These are phyloP conservation scores for Lumbricus terrestris DNA, from an alignment of 2,888 invertebrate species.

Conservation along the genomic window DNA sequence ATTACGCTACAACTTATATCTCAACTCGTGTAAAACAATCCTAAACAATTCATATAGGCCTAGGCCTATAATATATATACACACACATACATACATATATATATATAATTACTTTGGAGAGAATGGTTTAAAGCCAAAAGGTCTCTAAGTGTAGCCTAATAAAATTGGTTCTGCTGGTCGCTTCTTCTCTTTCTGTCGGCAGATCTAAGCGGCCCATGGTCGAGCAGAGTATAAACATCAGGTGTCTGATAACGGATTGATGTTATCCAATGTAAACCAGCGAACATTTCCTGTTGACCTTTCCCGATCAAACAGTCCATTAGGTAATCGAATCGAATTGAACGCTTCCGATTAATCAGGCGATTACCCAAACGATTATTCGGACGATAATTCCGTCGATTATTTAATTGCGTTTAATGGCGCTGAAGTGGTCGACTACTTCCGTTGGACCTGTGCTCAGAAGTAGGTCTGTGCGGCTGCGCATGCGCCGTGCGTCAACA, in stretches of 20 bases:
- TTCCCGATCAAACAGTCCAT: neutral
- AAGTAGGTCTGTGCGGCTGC: neutral
- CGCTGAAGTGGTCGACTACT: neutral
- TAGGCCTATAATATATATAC: too few species aligned
- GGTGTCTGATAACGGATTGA: neutral
- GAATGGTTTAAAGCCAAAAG: too few species aligned
- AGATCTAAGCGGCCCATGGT: too few species aligned
- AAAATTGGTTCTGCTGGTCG: too few species aligned
- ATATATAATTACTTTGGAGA: too few species aligned
- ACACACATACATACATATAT: too few species aligned
- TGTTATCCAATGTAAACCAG: neutral
- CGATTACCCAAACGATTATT: neutral
- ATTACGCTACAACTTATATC: too few species aligned
- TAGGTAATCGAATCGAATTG: neutral
- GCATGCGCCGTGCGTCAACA: neutral
- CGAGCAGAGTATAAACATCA: too few species aligned
- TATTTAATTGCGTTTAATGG: conserved; percentile 3
- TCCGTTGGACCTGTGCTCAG: neutral
- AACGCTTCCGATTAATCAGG: neutral
- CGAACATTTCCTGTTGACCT: neutral
- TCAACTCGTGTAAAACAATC: too few species aligned
- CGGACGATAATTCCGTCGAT: neutral
- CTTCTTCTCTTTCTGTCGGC: too few species aligned
- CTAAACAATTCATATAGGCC: too few species aligned
- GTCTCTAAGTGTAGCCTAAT: too few species aligned